Base-by-base conservation (phyloP, 2,113 vertebrate species). In the Colius striatus region DNA sequence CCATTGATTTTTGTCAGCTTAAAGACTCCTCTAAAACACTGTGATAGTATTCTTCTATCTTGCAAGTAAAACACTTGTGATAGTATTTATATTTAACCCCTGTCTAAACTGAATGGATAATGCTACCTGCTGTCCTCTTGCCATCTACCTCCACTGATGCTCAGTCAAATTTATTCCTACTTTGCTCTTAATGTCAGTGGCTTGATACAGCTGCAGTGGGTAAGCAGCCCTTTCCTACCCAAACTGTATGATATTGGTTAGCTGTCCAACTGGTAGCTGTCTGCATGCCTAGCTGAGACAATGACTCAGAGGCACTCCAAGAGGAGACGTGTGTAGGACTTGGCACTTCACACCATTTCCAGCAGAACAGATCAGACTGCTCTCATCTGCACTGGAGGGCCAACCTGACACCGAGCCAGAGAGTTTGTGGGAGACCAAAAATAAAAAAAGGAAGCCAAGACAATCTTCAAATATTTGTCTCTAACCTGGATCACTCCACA, bases 1-100 rank as follows among this genome's bases (percentile, higher is more conserved):
- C 51, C 55, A 84, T 36, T 75, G 88, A 80, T 72, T 91, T 95
- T 67, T 84, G 29, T 16, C 32, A 34, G 20, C 88, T 91, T 82
- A 91, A 88, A 82, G 32, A 41, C 48, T 87, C 70, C 90, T 79
- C 34, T 60, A 83, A 92, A 83, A 82, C 2, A 32, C 36, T 79
- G 62, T 16, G 19, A 38, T 38, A 62, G 19, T 27, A n/a, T 86
- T 58, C 34, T 82, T 68, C 53, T 16, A 45, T n/a, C 7, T 26
- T 41, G 38, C 38, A 41, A 41, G 38, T 12, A 41, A 41, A 41
- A 41, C 38, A 41, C 38, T 41, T 41, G 38, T 41, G 38, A 41
- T 41, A 41, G 38, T 62, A 41, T 51, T 90, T 27, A n/a, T 29
- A 72, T 66, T 75, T 38, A 80, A 80, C 23, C 93, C 57, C 38